A percentile compares a stretch with the other conserved stretches of the same genome.
Conservation (phyloP, 2,797 vertebrate species). For the Helarctos malayanus region DNA sequence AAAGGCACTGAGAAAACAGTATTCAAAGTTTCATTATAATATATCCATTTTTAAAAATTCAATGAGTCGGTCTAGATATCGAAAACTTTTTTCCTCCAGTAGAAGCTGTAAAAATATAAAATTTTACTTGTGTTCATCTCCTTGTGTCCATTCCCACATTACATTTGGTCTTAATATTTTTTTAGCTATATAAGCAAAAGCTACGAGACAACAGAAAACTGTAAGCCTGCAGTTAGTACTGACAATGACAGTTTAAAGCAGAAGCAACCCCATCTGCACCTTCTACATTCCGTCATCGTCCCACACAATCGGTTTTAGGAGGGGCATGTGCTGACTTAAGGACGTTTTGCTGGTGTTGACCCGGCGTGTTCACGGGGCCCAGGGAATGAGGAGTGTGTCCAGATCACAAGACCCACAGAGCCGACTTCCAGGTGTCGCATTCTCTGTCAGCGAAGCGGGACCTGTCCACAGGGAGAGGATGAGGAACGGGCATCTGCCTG, state of each 20-base stretch:
- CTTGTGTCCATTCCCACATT: background rate
- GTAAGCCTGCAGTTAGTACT: background rate
- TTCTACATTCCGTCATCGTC: too few species aligned
- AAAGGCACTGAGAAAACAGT: constrained; percentile 77
- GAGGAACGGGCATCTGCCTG: background rate
- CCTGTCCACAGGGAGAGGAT: background rate
- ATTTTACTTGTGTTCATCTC: background rate
- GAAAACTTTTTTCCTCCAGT: constrained; percentile 17
- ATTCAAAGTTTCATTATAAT: constrained; percentile 65
- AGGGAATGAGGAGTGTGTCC: background rate
- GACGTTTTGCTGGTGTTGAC: background rate
- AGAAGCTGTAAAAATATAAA: constrained; percentile 56
- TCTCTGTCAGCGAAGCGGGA: background rate
- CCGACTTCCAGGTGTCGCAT: background rate
- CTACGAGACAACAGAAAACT: background rate
- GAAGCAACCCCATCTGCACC: background rate
- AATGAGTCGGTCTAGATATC: background rate
- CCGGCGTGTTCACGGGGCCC: background rate
- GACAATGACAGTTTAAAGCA: background rate
- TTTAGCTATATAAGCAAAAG: constrained; percentile 32
- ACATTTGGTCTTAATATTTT: background rate
- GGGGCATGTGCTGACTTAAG: background rate
- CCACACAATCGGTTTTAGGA: too few species aligned
- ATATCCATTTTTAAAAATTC: constrained; percentile 33
- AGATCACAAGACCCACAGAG: background rate